Evolutionary conservation across 2,888 invertebrate species (phyloP), one percentile per base, ranked within the genome.

Genomic region (Aporophyla nigra): DNA sequence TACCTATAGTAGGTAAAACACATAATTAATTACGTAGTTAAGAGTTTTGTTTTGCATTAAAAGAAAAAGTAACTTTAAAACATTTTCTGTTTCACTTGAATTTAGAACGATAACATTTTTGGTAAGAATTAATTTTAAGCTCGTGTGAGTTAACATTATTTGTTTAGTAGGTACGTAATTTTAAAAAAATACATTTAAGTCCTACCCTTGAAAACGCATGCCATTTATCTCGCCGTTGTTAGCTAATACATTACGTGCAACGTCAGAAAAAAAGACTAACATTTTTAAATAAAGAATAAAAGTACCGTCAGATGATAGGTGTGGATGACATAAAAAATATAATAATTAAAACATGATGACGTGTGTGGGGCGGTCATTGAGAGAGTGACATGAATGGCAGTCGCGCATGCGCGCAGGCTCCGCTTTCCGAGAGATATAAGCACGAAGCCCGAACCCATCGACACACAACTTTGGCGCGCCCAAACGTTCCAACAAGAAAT

Each of bases 391-490:
- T 96, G 96, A 96, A 95, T 95, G 94, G 88, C 84, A 63, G 85
- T 84, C 86, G 91, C 95, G 94, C 95, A 96, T 95, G 96, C 95
- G 95, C 90, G 90, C 84, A 84, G 90, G 87, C 87, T 85, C 89
- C 89, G 88, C 89, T 87, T 88, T 88, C 91, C 79, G 88, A 88
- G 89, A 92, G 94, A 96, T 96, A 96, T 96, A 96, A 96, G 95
- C 94, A 88, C 93, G 95, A 86, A 89, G 90, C 92, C 88, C 91
- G 91, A 91, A 91, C 89, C 93, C 88, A 90, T 88, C 89, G 92
- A 90, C 96, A 92, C 96, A 96, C 92, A 96, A 96, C 94, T 96
- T 96, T 95, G 93, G 93, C 95, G 96, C 95, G 95, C 92, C 93
- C 93, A 93, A 94, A 92, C 95, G 94, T 92, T 93, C 93, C 90